Evolutionary conservation across 1,140 invertebrate genomes (phyloP).

Genomic region (Trichonephila clavata): DNA sequence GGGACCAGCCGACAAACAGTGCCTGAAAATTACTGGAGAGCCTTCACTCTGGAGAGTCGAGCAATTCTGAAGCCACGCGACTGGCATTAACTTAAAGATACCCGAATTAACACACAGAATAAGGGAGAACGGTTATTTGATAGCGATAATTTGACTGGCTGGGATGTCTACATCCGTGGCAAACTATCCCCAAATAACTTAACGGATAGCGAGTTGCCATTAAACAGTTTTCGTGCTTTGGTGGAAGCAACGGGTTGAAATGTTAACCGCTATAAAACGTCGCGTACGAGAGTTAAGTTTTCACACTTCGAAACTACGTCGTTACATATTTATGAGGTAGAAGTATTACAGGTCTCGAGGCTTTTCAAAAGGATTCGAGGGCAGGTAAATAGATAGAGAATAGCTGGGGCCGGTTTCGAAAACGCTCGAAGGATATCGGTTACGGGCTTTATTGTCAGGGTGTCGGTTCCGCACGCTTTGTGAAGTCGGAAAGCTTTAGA

Average conservation of each 20-base stretch:
- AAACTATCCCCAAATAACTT: background rate
- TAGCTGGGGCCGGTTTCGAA: background rate
- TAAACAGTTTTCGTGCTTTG: constrained; percentile 27
- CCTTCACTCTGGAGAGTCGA: background rate
- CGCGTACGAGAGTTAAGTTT: constrained; percentile 20
- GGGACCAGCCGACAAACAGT: constrained; percentile 29
- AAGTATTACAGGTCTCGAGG: constrained; percentile 37
- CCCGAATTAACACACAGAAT: constrained; percentile 66
- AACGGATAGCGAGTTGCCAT: background rate
- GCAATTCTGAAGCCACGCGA: background rate
- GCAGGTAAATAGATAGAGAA: constrained; percentile 30
- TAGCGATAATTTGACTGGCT: constrained; percentile 27
- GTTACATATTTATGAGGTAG: constrained; percentile 52
- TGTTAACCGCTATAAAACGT: constrained; percentile 18
- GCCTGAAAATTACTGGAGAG: constrained; percentile 54
- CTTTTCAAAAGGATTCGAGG: constrained; percentile 38
- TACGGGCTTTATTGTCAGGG: constrained; percentile 7
- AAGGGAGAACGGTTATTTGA: constrained; percentile 33
- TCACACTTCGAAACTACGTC: constrained; percentile 27
- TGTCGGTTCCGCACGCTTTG: constrained; percentile 13
- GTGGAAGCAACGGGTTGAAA: constrained; percentile 6
- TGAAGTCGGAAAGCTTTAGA: background rate
- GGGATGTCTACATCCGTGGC: background rate
- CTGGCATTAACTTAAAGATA: constrained; percentile 76
- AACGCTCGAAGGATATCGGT: constrained; percentile 24